Evolutionary conservation across 1,140 invertebrate genomes (phyloP), one percentile per base, ranked within the genome.

Genomic region (Campoletis sonorensis): DNA sequence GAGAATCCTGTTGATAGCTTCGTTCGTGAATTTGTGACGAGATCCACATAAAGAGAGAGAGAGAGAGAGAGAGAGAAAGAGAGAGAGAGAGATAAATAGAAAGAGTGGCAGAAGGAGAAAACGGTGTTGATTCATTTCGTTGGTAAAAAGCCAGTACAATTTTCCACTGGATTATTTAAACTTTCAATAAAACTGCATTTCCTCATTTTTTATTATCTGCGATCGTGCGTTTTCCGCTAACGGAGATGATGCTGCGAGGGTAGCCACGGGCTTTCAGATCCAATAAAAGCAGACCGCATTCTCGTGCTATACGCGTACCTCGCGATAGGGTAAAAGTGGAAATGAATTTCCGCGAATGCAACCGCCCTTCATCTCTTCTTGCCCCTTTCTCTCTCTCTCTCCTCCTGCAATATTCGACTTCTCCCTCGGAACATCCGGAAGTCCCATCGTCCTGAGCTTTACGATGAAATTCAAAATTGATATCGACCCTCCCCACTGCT

Each of bases 401-500:
- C 18, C 23, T 23, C 23, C 23, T 67, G 4, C 61, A 4, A 27
- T 67, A 67, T 67, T 67, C 23, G 61, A 27, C 4, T 27, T 27
- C 7, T 23, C 23, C 18, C 61, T 23, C 61, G 21, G 40, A 75
- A 58, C 72, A 45, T 58, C 75, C 75, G 75, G 54, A 77, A 77
- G 75, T 77, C 75, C 75, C 75, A 77, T 77, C 75, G 75, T 77
- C 75, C 51, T 16, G 37, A 45, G 75, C 54, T 77, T 77, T 77
- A 64, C 54, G 27, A 77, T 77, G 75, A 77, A 77, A 61, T 77
- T 61, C 75, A 77, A 77, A 77, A 77, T 77, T 77, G 75, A 77
- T 77, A 77, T 77, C 75, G 75, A 77, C 49, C 37, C 61, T 27
- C 23, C 72, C 49, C 54, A 58, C 40, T 58, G 13, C 72, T 51